Evolutionary conservation across 2,888 invertebrate species (phyloP), one percentile per base, ranked within the genome.

Genomic region (Pterostichus madidus): DNA sequence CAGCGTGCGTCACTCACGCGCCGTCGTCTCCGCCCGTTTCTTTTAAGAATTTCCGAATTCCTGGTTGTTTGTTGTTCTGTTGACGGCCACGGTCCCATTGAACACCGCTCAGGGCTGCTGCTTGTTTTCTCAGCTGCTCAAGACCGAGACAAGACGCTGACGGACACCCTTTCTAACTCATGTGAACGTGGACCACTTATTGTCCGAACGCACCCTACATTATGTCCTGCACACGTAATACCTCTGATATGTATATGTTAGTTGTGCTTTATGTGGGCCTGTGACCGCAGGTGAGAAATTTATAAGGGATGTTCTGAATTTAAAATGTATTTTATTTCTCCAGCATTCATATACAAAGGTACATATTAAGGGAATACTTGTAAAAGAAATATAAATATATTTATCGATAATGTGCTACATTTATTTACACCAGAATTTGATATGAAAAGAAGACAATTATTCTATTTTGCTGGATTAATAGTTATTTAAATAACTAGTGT

Each of bases 21-120:
- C 71, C 80, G n/a, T 39, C 13, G 32, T 59, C 71, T 24, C 71
- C 71, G 80, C 71, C 59, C 17, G 46, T 61, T 46, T 79, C 53
- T 75, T 61, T 56, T 31, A 71, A 80, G 39, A 80, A 80, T 80
- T 80, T 80, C 80, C 71, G 73, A 73, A 80, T 80, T 80, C 73
- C 39, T 73, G 56, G 73, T 80, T 80, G 80, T 80, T 80, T 80
- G 80, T 80, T 80, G 80, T 80, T 80, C 59, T 71, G 73, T 80
- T 80, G 80, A 80, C 68, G 71, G 80, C 56, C 52, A 49, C 46
- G 79, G 61, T 15, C 59, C 80, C 61, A 68, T 68, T 73, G 80
- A 80, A 80, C 80, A 5, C 1, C 8, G n/a, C 71, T 73, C 64
- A n/a, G 11, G 78, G 78, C 44, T 49, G 61, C 24, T n/a, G 78